A percentile compares a stretch with the other conserved stretches of the same genome.
Evolutionary conservation across 2,113 vertebrate species (phyloP).

Genomic region (Gymnogyps californianus): DNA sequence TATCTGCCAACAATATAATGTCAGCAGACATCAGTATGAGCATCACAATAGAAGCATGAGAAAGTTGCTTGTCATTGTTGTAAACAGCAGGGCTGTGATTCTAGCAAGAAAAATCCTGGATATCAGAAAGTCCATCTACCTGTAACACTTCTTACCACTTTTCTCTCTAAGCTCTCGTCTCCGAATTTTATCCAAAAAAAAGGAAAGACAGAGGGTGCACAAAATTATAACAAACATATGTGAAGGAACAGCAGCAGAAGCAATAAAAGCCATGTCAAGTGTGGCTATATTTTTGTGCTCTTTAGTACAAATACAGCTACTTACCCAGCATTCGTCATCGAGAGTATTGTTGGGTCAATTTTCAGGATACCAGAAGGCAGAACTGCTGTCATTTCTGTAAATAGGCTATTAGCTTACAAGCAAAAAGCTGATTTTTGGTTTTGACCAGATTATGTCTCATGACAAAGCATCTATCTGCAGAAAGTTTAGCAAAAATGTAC

Average conservation of each 20-base stretch:
- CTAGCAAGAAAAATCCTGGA: not conserved
- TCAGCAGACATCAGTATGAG: not conserved
- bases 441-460: not conserved
- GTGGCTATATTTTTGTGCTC: not conserved
- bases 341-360: not conserved
- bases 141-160: not conserved
- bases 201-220: fast-evolving
- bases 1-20: not conserved
- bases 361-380: not conserved
- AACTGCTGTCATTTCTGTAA: not conserved
- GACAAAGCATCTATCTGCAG: not conserved
- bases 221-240: not conserved
- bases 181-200: not conserved
- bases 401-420: not conserved
- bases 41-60: not conserved
- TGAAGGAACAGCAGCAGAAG: not conserved
- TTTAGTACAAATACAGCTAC: not conserved
- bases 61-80: not conserved
- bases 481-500: not conserved
- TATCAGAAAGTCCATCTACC: not conserved
- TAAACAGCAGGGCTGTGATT: not conserved
- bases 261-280: not conserved
- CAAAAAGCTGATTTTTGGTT: not conserved
- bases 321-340: not conserved
- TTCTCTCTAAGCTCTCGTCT: not conserved